Percentiles rank a stretch among this genome's conserved stretches.
These are phyloP conservation scores for Ptycholaimellus sp. DNA, from an alignment of 2,888 invertebrate genomes.

Conservation along the genomic window DNA sequence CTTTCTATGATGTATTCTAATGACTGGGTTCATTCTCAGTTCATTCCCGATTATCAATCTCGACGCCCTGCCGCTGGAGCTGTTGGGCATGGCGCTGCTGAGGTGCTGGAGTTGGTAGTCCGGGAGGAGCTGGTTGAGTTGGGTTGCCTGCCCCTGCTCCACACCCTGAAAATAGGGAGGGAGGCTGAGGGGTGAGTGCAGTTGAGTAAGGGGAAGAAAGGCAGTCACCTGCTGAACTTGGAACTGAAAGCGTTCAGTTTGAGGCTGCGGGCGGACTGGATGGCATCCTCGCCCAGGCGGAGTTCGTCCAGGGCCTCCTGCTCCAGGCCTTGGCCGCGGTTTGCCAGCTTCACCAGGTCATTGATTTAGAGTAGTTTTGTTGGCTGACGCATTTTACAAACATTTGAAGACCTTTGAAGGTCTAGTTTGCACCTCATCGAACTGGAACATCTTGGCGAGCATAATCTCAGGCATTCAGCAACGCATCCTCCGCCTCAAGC, in stretches of 20 bases:
- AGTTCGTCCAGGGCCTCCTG: background rate
- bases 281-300: constrained; percentile 5
- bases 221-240: constrained; percentile 5
- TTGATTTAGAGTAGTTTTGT: constrained; percentile 1
- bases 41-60: constrained; percentile 1
- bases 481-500: constrained; percentile 9
- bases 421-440: too few species aligned
- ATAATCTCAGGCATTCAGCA: constrained; percentile 17
- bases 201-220: too few species aligned
- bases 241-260: constrained; percentile 10
- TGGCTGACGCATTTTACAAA: constrained; percentile 4
- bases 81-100: constrained; percentile 22
- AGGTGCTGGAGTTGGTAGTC: constrained; percentile 16
- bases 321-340: constrained; percentile 1
- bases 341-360: constrained; percentile 1
- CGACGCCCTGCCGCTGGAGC: constrained; percentile 19
- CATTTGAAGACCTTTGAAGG: too few species aligned
- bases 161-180: too few species aligned
- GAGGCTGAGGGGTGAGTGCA: too few species aligned
- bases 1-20: background rate
- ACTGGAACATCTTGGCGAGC: constrained; percentile 14
- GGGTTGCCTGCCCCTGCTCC: constrained; percentile 5
- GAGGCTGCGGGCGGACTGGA: background rate
- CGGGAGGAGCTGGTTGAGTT: constrained; percentile 12
- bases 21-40: background rate